Evolutionary conservation across 1,140 invertebrate genomes (phyloP).

Genomic region (Ceratina calcarata): DNA sequence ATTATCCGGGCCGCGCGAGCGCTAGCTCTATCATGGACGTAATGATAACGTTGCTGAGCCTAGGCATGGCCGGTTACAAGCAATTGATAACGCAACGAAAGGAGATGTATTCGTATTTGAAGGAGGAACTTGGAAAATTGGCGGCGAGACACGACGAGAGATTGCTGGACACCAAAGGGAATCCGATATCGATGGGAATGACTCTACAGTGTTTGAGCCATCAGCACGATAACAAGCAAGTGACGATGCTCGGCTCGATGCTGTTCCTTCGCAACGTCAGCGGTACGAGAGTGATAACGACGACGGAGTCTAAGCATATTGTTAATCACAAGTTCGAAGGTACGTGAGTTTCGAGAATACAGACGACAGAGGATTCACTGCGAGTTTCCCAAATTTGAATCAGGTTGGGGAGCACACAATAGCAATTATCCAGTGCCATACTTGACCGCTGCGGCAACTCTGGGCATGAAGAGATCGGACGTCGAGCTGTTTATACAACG

Average conservation of each 20-base stretch:
- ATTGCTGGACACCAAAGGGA: slow-evolving; percentile 85
- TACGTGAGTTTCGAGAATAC: too few relatives aligned
- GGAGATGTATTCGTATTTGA: slow-evolving; percentile 85
- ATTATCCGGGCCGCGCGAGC: slow-evolving; percentile 91
- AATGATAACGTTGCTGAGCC: slow-evolving; percentile 89
- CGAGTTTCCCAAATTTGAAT: slow-evolving; percentile 58
- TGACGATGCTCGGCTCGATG: slow-evolving; percentile 86
- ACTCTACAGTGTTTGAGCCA: slow-evolving; percentile 75
- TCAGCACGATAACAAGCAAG: slow-evolving; percentile 78
- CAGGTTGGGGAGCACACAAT: slow-evolving; percentile 87
- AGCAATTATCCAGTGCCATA: slow-evolving; percentile 84
- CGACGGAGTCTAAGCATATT: slow-evolving; percentile 82
- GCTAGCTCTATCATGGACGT: slow-evolving; percentile 88
- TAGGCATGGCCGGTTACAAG: slow-evolving; percentile 87
- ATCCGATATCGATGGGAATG: slow-evolving; percentile 89
- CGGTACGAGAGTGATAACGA: slow-evolving; percentile 84
- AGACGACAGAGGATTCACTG: too few relatives aligned
- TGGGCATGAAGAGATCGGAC: slow-evolving; percentile 86
- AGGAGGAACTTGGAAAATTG: slow-evolving; percentile 82
- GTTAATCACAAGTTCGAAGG: slow-evolving; percentile 83
- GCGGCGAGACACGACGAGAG: slow-evolving; percentile 84
- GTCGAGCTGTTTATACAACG: slow-evolving; percentile 85
- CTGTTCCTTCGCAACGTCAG: slow-evolving; percentile 87
- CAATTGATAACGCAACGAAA: slow-evolving; percentile 85
- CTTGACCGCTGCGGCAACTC: slow-evolving; percentile 86